Evolutionary conservation across 1,140 invertebrate genomes (phyloP).

Genomic region (Orchesella cincta): DNA sequence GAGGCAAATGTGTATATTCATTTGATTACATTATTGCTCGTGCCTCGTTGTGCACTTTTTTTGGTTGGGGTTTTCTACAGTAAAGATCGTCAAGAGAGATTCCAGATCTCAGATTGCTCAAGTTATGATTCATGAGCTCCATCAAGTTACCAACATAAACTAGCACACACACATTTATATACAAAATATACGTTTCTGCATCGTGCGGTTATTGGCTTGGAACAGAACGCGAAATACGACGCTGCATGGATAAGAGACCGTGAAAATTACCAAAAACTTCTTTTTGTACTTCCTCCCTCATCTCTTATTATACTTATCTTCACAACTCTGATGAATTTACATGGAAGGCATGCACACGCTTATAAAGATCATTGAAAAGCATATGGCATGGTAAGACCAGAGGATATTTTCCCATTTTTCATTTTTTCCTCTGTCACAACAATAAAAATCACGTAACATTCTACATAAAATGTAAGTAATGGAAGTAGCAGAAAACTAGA

Average conservation of each 20-base stretch:
- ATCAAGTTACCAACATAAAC: neutral
- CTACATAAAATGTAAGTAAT: neutral
- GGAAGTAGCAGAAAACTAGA: neutral
- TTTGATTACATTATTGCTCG: neutral
- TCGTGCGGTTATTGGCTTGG: neutral
- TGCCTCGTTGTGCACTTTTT: neutral
- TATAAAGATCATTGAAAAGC: neutral
- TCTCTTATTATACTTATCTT: neutral
- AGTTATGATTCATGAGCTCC: slow-evolving; percentile 2
- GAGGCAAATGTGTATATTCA: neutral
- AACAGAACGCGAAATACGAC: slow-evolving; percentile 6
- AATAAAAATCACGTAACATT: slow-evolving; percentile 10
- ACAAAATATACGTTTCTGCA: neutral
- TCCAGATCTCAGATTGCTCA: neutral
- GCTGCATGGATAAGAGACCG: slow-evolving; percentile 11
- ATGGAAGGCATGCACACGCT: neutral
- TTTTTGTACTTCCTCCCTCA: neutral
- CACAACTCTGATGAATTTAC: neutral
- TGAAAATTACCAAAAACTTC: neutral
- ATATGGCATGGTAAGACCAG: neutral
- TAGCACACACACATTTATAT: neutral
- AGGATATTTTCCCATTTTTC: slow-evolving; percentile 3
- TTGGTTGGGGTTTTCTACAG: neutral
- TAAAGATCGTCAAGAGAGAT: neutral
- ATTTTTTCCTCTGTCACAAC: slow-evolving; percentile 4